Conservation (phyloP, 30 jellyfish, hydroid and myxozoan genomes). For the Phacellophora camtschatica region DNA sequence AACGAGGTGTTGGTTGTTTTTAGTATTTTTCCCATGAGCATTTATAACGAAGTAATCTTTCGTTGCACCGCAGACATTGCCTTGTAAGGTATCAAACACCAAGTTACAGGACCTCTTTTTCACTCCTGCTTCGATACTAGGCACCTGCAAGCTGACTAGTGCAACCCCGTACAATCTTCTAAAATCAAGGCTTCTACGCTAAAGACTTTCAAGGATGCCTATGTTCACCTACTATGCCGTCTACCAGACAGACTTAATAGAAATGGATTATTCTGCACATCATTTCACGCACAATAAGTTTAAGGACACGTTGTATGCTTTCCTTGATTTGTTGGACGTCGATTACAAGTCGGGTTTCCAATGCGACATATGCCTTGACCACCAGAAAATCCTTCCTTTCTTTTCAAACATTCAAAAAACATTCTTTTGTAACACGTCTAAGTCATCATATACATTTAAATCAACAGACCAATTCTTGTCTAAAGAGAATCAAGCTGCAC, state of each 20-base stretch:
- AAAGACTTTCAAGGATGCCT: neutral
- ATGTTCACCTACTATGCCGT: neutral
- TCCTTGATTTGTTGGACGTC: neutral
- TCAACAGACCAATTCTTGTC: neutral
- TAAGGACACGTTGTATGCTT: neutral
- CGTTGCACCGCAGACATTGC: slow-evolving; percentile 37
- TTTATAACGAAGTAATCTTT: slow-evolving; percentile 28
- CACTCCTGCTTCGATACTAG: neutral
- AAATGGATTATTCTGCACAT: neutral
- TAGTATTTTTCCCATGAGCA: slow-evolving; percentile 43
- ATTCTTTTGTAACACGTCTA: no score
- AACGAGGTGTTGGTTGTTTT: slow-evolving; percentile 34
- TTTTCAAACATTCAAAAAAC: no score
- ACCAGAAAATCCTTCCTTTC: no score
- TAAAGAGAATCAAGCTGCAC: neutral
- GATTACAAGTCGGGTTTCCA: neutral
- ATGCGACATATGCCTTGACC: neutral
- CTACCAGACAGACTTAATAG: neutral
- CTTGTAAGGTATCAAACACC: slow-evolving; percentile 35
- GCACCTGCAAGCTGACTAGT: slow-evolving; percentile 1
- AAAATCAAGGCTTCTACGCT: neutral
- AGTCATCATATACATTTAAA: no score
- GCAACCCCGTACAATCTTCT: neutral
- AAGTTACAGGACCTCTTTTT: slow-evolving; percentile 25
- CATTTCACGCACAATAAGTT: neutral